phyloP scores from a whole-genome alignment of 2,888 invertebrate genomes.

The Lithophane leautieri region DNA sequence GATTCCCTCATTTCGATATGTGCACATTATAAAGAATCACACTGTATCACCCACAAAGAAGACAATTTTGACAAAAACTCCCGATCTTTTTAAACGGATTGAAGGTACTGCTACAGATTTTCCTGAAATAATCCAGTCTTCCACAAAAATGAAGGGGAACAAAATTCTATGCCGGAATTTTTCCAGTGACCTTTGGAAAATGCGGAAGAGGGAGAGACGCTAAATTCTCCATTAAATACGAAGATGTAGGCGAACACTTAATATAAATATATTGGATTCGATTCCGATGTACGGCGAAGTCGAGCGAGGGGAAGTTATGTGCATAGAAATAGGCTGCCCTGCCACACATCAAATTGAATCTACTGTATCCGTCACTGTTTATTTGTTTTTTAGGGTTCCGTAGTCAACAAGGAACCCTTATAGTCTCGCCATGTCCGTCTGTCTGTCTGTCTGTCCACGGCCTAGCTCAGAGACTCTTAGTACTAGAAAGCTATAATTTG shows the following conservation, averaged over 20 bases:
- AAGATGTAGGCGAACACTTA: slow-evolving; percentile 30
- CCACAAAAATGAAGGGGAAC: background rate
- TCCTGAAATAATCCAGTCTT: background rate
- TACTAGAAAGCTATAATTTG: no score
- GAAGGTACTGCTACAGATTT: background rate
- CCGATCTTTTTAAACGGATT: background rate
- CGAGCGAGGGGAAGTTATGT: slow-evolving; percentile 33
- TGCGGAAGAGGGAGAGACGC: slow-evolving; percentile 1
- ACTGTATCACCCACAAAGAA: no score
- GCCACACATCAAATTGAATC: slow-evolving; percentile 30
- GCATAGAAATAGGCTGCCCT: slow-evolving; percentile 6
- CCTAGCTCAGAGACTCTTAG: no score
- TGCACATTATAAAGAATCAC: no score
- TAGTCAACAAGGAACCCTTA: no score
- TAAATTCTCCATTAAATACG: slow-evolving; percentile 29
- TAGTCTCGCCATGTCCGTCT: no score
- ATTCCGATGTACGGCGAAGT: slow-evolving; percentile 26
- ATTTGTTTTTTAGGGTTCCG: no score
- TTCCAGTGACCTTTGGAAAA: slow-evolving; percentile 23
- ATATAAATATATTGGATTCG: slow-evolving; percentile 51
- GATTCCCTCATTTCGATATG: no score
- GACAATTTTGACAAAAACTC: no score
- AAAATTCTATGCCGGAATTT: slow-evolving; percentile 2
- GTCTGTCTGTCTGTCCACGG: no score
- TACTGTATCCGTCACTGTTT: background rate